phyloP scores from a whole-genome alignment of 2,113 vertebrate genomes.

The Lophotis ruficrista region DNA sequence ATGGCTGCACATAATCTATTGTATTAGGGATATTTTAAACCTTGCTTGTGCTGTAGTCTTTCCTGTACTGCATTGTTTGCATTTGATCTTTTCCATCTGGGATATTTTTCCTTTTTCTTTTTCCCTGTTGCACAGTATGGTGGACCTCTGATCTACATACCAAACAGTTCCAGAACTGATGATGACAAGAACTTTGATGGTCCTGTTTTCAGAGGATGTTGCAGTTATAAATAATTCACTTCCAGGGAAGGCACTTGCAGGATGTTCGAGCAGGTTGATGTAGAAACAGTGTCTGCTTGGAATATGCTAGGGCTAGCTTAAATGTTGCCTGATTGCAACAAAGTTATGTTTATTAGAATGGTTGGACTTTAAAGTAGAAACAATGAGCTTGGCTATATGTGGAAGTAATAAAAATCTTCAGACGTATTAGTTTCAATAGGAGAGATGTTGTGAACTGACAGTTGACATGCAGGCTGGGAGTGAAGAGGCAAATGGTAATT shows the following conservation, averaged over 20 bases:
- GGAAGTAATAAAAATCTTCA: background rate
- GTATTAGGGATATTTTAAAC: background rate
- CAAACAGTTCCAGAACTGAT: background rate
- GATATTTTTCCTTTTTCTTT: background rate
- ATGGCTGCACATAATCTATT: background rate
- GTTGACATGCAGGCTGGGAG: background rate
- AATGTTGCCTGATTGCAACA: background rate
- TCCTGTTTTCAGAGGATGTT: background rate
- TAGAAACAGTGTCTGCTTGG: background rate
- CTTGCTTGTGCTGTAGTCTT: background rate
- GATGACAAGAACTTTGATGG: background rate
- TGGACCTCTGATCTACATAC: background rate
- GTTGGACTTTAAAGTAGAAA: background rate
- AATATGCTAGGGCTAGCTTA: background rate
- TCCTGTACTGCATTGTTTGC: background rate
- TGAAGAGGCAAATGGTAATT: background rate
- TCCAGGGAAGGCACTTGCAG: background rate
- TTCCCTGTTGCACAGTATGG: fast-evolving
- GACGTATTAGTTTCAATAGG: background rate
- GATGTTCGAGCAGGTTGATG: background rate
- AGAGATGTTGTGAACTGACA: background rate
- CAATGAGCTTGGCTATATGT: background rate
- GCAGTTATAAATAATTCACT: background rate
- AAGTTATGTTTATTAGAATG: background rate
- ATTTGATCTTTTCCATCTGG: background rate